Evolutionary conservation across 2,888 invertebrate genomes (phyloP), one percentile per base, ranked within the genome.

Genomic region (Melinaea menophilus): DNA sequence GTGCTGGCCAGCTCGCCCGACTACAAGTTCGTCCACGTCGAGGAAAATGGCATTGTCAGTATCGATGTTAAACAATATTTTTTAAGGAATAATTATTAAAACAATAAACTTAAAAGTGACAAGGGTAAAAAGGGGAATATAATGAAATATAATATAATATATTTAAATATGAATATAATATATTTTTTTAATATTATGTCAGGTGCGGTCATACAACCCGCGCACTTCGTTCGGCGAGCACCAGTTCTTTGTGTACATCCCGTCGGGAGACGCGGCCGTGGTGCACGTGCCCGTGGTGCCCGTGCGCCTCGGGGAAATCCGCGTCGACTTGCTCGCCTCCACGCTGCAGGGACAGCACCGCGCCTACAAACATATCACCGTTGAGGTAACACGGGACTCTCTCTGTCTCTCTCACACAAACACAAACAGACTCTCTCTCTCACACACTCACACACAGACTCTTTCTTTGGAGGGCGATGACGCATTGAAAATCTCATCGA

Each of bases 271-370:
- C 79, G 95, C 95, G 0, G 92, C 94, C 47, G 93, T 96, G 48
- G 97, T 98, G 47, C 95, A 98, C 86, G 91, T 99, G 72, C 98
- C 98, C 0, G 95, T 99, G 46, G 97, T 98, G 58, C 94, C 98
- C 0, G 94, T 94, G 9, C 92, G 94, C 35, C 89, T 96, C 31
- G 97, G 97, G 2, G 94, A 95, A 71, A 92, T 95, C 9, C 72
- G 92, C 66, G 93, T 98, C 0, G 94, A 94, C 4, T 88, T 98
- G n/a, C 94, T 95, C 79, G 97, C 96, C 13, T 92, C 92, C 2
- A 93, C 95, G 0, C 88, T 96, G 45, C 93, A 96, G 59, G 96
- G 96, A 3, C 93, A 93, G 67, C 95, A 96, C 75, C 90, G 92
- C 67, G 92, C 94, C 22, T 93, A 93, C 0, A 91, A 93, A 69